phyloP scores from a whole-genome alignment of 1,140 invertebrate species.

The Sinella curviseta region DNA sequence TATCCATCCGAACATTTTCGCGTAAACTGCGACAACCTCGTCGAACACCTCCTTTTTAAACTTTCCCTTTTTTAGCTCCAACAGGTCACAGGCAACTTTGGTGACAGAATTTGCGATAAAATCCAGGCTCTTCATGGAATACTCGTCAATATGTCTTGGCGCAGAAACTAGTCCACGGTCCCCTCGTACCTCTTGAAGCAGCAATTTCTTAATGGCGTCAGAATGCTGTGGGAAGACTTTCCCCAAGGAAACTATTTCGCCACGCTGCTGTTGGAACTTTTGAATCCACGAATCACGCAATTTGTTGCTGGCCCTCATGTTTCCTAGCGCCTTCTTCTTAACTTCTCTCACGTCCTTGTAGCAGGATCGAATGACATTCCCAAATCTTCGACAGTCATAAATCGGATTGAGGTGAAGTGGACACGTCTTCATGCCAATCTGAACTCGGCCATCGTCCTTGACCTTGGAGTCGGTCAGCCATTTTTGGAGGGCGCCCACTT shows the following conservation, averaged over 20 bases:
- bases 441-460: too few species aligned
- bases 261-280: too few species aligned
- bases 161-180: not conserved
- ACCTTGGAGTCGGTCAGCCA: slow-evolving; percentile 56
- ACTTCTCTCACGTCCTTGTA: slow-evolving; percentile 54
- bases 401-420: slow-evolving; percentile 59
- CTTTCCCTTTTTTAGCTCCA: too few species aligned
- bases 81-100: not conserved
- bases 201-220: not conserved
- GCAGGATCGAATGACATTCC: slow-evolving; percentile 54
- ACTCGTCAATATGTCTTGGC: not conserved
- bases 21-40: not conserved
- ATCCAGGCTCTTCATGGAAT: slow-evolving; percentile 7
- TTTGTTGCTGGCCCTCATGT: slow-evolving; percentile 19
- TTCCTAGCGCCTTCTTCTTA: slow-evolving; percentile 52
- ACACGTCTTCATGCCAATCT: slow-evolving; percentile 57
- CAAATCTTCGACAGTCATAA: slow-evolving; percentile 56
- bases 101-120: not conserved
- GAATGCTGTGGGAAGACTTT: not conserved
- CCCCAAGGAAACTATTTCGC: not conserved
- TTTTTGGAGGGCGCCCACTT: slow-evolving; percentile 60
- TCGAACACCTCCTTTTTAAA: too few species aligned
- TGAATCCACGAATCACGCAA: not conserved
- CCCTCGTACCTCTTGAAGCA: not conserved
- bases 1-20: not conserved